Conservation (phyloP, 2,113 vertebrate genomes). For the Bubo bubo region DNA sequence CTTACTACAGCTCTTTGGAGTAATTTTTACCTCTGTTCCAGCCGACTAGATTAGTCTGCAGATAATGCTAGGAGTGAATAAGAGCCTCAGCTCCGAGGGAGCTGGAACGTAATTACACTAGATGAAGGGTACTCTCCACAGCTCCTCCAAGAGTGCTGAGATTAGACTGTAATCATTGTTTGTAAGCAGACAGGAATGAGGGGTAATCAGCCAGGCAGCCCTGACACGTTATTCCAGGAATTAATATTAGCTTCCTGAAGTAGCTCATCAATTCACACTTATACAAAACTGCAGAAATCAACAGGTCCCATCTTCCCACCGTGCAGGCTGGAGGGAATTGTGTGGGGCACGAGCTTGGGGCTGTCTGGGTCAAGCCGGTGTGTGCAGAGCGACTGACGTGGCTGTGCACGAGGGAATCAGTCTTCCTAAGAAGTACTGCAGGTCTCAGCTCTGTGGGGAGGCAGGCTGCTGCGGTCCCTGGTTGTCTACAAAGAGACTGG, state of each 20-base stretch:
- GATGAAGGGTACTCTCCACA: slow-evolving; percentile 66
- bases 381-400: background rate
- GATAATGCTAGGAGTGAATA: slow-evolving; percentile 56
- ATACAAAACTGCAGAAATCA: background rate
- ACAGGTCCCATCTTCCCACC: background rate
- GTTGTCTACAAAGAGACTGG: background rate
- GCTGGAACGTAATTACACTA: slow-evolving; percentile 61
- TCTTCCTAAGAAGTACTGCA: fast-evolving
- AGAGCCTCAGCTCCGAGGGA: slow-evolving; percentile 57
- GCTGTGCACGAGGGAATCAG: background rate
- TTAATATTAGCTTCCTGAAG: slow-evolving; percentile 66
- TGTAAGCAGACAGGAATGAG: slow-evolving; percentile 74
- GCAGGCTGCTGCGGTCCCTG: background rate
- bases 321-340: background rate
- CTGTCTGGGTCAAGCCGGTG: background rate
- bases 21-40: slow-evolving; percentile 52
- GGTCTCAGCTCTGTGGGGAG: background rate
- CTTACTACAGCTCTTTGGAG: slow-evolving; percentile 9
- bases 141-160: slow-evolving; percentile 71
- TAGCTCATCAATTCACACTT: slow-evolving; percentile 37
- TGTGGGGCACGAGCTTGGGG: background rate
- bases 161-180: slow-evolving; percentile 76
- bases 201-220: slow-evolving; percentile 68
- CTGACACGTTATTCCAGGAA: slow-evolving; percentile 58
- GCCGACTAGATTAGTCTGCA: slow-evolving; percentile 44